Evolutionary conservation across 2,888 invertebrate species (phyloP).

Genomic region (Syrphus vitripennis): DNA sequence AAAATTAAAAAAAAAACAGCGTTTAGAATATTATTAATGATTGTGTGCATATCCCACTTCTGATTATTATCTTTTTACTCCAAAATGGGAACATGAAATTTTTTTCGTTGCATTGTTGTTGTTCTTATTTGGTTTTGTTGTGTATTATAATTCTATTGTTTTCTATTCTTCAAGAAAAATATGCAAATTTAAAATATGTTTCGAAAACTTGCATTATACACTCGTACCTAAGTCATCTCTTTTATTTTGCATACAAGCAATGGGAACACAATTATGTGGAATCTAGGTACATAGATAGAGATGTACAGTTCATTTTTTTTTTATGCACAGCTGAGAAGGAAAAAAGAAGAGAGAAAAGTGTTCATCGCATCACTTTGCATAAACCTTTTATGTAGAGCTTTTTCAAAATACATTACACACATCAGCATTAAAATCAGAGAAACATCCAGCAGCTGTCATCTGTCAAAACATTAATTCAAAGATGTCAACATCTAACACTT

Average conservation of each 20-base stretch:
- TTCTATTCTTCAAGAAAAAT: background rate
- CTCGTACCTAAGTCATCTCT: constrained; percentile 4
- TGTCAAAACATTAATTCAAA: constrained; percentile 24
- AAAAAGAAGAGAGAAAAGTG: constrained; percentile 9
- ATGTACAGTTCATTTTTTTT: background rate
- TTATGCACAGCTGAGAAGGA: too few relatives aligned
- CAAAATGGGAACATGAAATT: constrained; percentile 6
- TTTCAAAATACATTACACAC: background rate
- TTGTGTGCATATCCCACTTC: constrained; percentile 23
- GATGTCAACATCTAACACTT: background rate
- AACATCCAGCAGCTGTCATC: constrained; percentile 8
- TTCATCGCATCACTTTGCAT: constrained; percentile 7
- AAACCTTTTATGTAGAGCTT: constrained; percentile 3
- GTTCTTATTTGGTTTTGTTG: background rate
- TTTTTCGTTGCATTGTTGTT: background rate
- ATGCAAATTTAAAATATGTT: constrained; percentile 7
- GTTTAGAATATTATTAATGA: constrained; percentile 13
- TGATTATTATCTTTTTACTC: background rate
- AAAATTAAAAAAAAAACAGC: background rate
- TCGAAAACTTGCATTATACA: background rate
- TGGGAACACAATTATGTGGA: background rate
- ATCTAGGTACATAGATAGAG: too few relatives aligned
- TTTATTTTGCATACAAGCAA: constrained; percentile 22
- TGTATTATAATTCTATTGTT: constrained; percentile 9
- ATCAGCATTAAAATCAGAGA: background rate